phyloP scores from a whole-genome alignment of 2,113 vertebrate genomes.

The Pangasianodon gigas region DNA sequence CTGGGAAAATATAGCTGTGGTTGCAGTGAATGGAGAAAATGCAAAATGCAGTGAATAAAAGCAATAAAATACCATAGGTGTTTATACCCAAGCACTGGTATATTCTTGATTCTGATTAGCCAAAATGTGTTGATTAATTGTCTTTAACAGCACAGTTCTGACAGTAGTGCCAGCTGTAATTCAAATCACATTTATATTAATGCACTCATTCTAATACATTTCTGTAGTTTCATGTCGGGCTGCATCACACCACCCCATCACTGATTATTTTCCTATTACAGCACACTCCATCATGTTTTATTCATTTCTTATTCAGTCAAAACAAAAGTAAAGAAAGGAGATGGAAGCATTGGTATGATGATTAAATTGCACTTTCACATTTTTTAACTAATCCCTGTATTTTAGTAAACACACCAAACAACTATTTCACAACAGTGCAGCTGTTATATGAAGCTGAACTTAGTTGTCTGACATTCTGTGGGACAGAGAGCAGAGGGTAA shows the following conservation, averaged over 20 bases:
- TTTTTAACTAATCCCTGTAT: neutral
- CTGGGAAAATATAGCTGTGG: constrained; percentile 38
- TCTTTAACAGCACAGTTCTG: neutral
- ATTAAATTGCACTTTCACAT: neutral
- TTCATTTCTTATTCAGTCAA: neutral
- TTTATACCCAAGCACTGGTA: neutral
- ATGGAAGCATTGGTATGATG: neutral
- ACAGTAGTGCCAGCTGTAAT: neutral
- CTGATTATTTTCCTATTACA: neutral
- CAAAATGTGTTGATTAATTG: neutral
- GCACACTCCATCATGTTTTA: neutral
- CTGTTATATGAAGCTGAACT: neutral
- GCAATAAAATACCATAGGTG: neutral
- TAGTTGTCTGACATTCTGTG: neutral
- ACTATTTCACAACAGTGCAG: neutral
- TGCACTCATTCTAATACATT: neutral
- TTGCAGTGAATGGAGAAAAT: neutral
- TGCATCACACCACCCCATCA: neutral
- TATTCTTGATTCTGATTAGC: neutral
- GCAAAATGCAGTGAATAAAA: neutral
- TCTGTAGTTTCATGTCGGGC: neutral
- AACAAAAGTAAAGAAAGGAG: neutral
- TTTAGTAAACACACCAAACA: neutral
- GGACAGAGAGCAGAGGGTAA: neutral
- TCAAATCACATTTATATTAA: neutral